Evolutionary conservation across 2,797 vertebrate species (phyloP).

Genomic region (Molothrus ater): DNA sequence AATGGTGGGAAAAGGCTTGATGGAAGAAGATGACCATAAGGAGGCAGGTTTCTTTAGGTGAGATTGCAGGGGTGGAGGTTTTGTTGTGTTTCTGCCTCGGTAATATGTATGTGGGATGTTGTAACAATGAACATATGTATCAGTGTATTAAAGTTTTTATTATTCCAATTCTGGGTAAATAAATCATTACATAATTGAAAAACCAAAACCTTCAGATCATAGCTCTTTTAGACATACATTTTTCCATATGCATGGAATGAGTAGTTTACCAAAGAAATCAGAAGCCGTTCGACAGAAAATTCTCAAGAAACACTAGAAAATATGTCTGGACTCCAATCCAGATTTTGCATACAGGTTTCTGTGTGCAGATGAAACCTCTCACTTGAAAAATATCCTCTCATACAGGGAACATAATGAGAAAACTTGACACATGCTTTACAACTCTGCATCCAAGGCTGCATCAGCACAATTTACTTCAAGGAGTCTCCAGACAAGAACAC

Average conservation of each 20-base stretch:
- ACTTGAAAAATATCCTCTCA: neutral
- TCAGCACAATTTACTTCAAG: neutral
- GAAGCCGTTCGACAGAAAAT: neutral
- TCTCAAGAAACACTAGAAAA: neutral
- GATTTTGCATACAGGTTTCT: neutral
- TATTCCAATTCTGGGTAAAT: neutral
- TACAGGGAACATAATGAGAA: neutral
- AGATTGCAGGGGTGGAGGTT: neutral
- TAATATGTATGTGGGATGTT: neutral
- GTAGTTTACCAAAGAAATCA: neutral
- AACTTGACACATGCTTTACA: neutral
- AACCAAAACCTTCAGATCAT: neutral
- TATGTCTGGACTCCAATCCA: neutral
- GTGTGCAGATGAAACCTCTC: fast-evolving
- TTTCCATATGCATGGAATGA: neutral
- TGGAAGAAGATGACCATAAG: neutral
- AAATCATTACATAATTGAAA: neutral
- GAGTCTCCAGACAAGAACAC: neutral
- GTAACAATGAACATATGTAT: neutral
- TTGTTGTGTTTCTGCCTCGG: neutral
- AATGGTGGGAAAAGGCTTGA: neutral
- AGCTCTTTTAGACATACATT: fast-evolving
- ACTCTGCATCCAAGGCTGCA: neutral
- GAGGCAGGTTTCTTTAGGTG: neutral
- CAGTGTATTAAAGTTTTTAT: neutral